These are phyloP conservation scores for Holotrichia oblita DNA, from an alignment of 1,140 invertebrate species.

Conservation along the genomic window DNA sequence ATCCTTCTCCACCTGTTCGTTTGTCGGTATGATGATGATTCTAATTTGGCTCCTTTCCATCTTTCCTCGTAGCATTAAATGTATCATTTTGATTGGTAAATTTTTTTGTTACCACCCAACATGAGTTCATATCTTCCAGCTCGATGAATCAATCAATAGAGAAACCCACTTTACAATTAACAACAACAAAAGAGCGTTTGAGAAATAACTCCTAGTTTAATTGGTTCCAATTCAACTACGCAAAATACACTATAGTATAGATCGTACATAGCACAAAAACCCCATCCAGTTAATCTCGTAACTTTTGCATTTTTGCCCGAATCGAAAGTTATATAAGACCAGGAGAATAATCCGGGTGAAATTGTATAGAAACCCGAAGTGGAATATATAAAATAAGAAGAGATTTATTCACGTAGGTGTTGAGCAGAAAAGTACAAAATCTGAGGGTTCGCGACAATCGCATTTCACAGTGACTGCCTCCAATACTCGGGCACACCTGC, in stretches of 20 bases:
- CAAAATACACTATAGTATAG: not conserved
- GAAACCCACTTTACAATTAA: not conserved
- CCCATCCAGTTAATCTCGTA: slow-evolving; percentile 21
- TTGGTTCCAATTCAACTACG: slow-evolving; percentile 9
- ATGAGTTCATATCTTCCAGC: too few relatives aligned
- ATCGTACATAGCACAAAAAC: not conserved
- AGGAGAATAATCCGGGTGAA: slow-evolving; percentile 24
- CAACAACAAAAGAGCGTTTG: not conserved
- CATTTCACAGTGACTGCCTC: slow-evolving; percentile 50
- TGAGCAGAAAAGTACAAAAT: slow-evolving; percentile 52
- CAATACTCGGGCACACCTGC: slow-evolving; percentile 48
- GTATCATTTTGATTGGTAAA: too few relatives aligned
- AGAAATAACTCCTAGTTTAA: slow-evolving; percentile 14
- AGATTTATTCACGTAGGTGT: slow-evolving; percentile 47
- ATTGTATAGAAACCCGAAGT: slow-evolving; percentile 45
- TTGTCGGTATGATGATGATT: too few relatives aligned
- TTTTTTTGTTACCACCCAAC: too few relatives aligned
- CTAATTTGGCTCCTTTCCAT: too few relatives aligned
- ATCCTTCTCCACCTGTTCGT: too few relatives aligned
- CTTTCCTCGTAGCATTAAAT: too few relatives aligned
- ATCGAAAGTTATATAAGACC: slow-evolving; percentile 25
- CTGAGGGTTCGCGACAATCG: slow-evolving; percentile 52
- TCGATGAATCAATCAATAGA: not conserved
- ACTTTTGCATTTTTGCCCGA: slow-evolving; percentile 29
- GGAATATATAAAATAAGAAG: slow-evolving; percentile 44